Base-by-base conservation (phyloP, 2,888 invertebrate genomes). In the Plagodis pulveraria region DNA sequence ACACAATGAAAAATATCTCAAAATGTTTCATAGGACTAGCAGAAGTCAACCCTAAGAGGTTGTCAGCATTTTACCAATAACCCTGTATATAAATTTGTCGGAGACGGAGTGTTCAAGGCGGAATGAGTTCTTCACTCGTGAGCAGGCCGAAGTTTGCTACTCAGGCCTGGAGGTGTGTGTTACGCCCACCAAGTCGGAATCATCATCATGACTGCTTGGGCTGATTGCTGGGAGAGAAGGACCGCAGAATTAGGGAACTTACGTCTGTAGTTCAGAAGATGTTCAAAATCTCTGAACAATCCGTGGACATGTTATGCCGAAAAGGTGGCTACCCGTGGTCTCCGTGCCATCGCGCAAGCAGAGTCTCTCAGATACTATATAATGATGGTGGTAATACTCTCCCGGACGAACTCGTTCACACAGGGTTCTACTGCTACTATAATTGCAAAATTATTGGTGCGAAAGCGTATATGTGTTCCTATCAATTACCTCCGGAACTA, bases 281-380 rank as follows among this genome's bases (percentile, higher is more conserved):
- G 75, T 99, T 99, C 93, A 98, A 97, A 86, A 99, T 99, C 90
- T 97, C 97, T 50, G 98, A 98, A 77, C 97, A 98, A 78, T 96
- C 97, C 50, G 97, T 99, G 60, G 99, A 99, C 93, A 93, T 99
- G 73, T 99, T n/a, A 99, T 91, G 99, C 99, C 48, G 99, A 99
- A 90, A 99, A 99, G 93, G 99, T 99, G 5, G 98, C 98, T 50
- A 98, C 98, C 66, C 95, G 99, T 71, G 99, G 99, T 79, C 94
- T 99, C 53, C 99, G 99, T 92, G 99, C 99, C 67, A 99, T 99
- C 77, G 99, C 99, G n/a, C 99, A 99, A 93, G 99, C 99, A 63
- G 99, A 99, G 89, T 99, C 99, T 10, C 94, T 99, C 54, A 95
- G 99, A 85, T 99, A 99, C 95, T n/a, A n/a, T n/a, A n/a, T n/a